Conservation (phyloP, 1,140 invertebrate genomes). For the Polyergus mexicanus region DNA sequence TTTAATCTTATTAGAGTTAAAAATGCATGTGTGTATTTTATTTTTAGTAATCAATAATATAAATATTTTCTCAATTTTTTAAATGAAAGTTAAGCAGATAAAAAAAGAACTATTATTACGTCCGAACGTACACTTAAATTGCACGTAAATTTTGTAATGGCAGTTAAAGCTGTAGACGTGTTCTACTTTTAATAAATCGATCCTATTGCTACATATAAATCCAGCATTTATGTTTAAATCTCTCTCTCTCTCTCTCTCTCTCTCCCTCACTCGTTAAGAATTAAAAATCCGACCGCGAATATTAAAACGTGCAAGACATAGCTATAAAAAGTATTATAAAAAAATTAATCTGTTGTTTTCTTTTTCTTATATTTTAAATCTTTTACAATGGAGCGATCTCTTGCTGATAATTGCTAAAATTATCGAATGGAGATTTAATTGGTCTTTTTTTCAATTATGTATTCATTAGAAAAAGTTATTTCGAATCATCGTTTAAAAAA, state of each 20-base stretch:
- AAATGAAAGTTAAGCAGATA: background rate
- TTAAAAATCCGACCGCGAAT: background rate
- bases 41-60: no score
- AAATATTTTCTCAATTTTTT: background rate
- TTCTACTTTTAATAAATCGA: background rate
- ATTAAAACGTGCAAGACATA: background rate
- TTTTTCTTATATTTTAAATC: background rate
- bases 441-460: background rate
- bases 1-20: background rate
- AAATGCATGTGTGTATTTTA: no score
- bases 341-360: background rate
- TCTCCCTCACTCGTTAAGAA: background rate
- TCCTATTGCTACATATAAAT: background rate
- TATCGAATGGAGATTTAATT: background rate
- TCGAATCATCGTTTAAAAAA: background rate
- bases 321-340: conserved; percentile 9
- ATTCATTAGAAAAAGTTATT: background rate
- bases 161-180: background rate
- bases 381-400: background rate
- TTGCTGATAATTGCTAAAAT: background rate
- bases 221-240: background rate
- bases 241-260: no score
- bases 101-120: background rate
- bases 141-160: background rate
- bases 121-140: background rate